Evolutionary conservation across 2,888 invertebrate species (phyloP).

Genomic region (Limnephilus auricula): DNA sequence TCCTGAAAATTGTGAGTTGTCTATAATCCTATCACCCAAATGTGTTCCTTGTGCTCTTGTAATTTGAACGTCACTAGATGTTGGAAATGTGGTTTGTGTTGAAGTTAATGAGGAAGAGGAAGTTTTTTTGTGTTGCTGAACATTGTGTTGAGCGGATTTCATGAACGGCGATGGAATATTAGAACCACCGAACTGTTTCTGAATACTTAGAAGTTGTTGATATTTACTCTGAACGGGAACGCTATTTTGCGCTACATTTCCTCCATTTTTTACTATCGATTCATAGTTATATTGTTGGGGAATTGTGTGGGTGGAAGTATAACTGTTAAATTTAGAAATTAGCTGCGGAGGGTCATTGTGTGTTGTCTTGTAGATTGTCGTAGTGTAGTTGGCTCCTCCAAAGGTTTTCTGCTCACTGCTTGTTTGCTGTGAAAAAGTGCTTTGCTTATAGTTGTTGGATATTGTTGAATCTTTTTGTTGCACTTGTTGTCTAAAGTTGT

Average conservation of each 20-base stretch:
- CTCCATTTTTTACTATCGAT: conserved; percentile 9
- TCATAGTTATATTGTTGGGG: not conserved
- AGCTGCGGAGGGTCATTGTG: not conserved
- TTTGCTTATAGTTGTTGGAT: not conserved
- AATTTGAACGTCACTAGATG: not conserved
- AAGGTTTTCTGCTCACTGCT: not conserved
- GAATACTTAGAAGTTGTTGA: conserved; percentile 53
- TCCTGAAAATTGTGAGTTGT: conserved; percentile 22
- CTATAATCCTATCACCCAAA: not conserved
- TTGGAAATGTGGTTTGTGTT: not conserved
- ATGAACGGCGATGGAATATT: conserved; percentile 54
- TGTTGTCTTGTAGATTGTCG: not conserved
- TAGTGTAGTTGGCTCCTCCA: not conserved
- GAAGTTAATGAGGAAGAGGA: not conserved
- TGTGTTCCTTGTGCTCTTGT: conserved; percentile 15
- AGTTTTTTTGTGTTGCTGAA: not conserved
- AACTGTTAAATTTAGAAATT: not conserved
- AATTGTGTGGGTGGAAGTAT: not conserved
- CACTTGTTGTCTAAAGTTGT: conserved; percentile 23
- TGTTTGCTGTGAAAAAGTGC: conserved; percentile 2
- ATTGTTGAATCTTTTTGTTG: conserved; percentile 9
- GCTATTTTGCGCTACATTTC: not conserved
- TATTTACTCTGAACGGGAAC: conserved; percentile 40
- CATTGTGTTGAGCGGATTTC: conserved; percentile 6
- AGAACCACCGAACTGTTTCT: conserved; percentile 53